Evolutionary conservation across 1,140 invertebrate species (phyloP).

Genomic region (Calliopsis andreniformis): DNA sequence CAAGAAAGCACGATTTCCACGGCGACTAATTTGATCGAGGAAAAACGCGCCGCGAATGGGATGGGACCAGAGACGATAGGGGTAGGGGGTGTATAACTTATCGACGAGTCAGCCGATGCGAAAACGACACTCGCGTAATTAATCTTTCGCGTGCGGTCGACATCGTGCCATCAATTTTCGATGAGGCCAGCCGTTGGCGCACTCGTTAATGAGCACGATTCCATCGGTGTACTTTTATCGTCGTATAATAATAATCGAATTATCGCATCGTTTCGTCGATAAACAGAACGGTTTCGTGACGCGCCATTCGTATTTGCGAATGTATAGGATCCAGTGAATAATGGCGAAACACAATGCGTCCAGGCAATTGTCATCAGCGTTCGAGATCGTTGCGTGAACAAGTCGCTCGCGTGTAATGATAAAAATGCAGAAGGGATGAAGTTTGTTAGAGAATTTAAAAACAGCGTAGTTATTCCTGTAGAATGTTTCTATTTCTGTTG

Average conservation of each 20-base stretch:
- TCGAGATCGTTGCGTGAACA: conserved; percentile 21
- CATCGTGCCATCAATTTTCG: conserved; percentile 37
- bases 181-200: background rate
- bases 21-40: conserved; percentile 19
- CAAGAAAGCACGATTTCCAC: conserved; percentile 37
- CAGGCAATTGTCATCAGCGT: background rate
- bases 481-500: background rate
- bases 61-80: too few relatives aligned
- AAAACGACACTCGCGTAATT: conserved; percentile 37
- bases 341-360: conserved; percentile 26
- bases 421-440: background rate
- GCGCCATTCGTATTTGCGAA: conserved; percentile 42
- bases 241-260: conserved; percentile 59
- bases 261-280: conserved; percentile 44
- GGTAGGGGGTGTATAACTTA: conserved; percentile 15
- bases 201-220: conserved; percentile 46
- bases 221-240: conserved; percentile 52
- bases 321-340: conserved; percentile 53
- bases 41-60: conserved; percentile 19
- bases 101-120: conserved; percentile 15
- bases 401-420: conserved; percentile 15
- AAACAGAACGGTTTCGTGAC: conserved; percentile 34
- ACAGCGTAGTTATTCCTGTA: background rate
- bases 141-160: conserved; percentile 31
- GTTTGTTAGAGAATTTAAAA: background rate